Conservation (phyloP, 2,797 vertebrate genomes). For the Lepus townsendii region DNA sequence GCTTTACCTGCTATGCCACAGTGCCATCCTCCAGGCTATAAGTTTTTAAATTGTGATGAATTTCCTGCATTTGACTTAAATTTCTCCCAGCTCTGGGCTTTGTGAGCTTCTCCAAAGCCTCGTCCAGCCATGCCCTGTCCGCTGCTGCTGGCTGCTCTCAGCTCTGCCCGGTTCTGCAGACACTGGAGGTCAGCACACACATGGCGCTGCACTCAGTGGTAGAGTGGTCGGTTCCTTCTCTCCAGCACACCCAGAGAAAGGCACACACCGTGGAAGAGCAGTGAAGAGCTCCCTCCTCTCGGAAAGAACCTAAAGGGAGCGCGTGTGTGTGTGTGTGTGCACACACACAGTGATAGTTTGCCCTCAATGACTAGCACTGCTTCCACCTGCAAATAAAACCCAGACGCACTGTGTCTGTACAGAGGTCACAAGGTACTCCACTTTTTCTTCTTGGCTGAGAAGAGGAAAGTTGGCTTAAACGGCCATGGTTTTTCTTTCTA, state of each 20-base stretch:
- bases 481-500: background rate
- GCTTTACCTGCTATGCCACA: too few species aligned
- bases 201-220: background rate
- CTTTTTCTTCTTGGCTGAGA: background rate
- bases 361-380: background rate
- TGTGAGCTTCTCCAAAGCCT: background rate
- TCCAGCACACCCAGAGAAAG: background rate
- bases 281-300: background rate
- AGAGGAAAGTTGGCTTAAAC: background rate
- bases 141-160: background rate
- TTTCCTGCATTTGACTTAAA: slow-evolving; percentile 4
- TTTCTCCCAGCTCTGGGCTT: background rate
- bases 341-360: background rate
- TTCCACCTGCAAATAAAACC: background rate
- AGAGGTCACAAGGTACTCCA: background rate
- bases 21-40: too few species aligned
- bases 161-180: background rate
- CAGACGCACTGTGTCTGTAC: background rate
- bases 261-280: background rate
- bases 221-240: background rate
- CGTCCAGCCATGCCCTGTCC: slow-evolving; percentile 51
- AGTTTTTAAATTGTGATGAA: too few species aligned
- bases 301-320: background rate
- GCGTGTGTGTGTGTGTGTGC: too few species aligned
- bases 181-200: background rate